Evolutionary conservation across 2,797 vertebrate genomes (phyloP).

Genomic region (Enteromius trimaculatus): DNA sequence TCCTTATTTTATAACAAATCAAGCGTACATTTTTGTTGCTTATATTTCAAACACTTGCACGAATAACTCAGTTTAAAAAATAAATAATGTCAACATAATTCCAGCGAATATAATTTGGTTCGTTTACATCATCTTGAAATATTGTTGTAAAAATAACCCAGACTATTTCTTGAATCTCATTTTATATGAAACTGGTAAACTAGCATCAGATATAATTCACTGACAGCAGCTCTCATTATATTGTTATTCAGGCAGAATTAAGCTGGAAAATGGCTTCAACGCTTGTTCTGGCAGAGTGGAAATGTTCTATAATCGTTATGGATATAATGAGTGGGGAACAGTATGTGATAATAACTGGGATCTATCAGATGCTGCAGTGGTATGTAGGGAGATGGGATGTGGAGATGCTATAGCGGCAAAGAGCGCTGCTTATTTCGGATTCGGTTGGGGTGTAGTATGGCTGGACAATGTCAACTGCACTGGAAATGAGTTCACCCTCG

Average conservation of each 20-base stretch:
- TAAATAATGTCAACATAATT: neutral
- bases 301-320: neutral
- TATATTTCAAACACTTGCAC: neutral
- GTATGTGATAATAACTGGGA: constrained; percentile 56
- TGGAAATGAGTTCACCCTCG: neutral
- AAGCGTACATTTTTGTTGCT: neutral
- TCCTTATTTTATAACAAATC: neutral
- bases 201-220: neutral
- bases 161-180: neutral
- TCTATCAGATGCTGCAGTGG: constrained; percentile 52
- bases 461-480: neutral
- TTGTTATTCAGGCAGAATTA: neutral
- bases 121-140: neutral
- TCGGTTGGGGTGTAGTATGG: neutral
- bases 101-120: neutral
- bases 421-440: constrained; percentile 10
- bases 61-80: neutral
- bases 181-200: neutral
- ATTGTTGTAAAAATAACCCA: neutral
- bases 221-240: neutral
- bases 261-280: neutral
- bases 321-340: neutral
- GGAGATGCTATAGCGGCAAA: constrained; percentile 57
- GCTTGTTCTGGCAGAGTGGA: constrained; percentile 39
- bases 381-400: constrained; percentile 64